Percentiles rank a stretch among this genome's conserved stretches.
phyloP scores from a whole-genome alignment of 64 coral and sea anemone species.

The Acropora yongei region DNA sequence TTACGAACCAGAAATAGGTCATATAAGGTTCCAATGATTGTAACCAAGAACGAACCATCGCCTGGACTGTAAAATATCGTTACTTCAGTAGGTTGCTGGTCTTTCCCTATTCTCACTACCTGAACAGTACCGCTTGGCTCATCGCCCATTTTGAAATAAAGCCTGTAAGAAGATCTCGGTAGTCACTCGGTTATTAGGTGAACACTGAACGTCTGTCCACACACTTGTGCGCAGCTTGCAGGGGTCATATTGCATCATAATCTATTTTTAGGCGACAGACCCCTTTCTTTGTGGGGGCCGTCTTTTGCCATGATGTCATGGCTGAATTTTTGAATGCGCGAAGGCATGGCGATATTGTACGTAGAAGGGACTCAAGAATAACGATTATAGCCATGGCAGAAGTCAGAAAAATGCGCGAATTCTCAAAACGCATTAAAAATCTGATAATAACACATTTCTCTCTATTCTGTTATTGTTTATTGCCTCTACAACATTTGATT shows the following conservation, averaged over 20 bases:
- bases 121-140: too few species aligned
- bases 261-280: not conserved
- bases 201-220: fast-evolving
- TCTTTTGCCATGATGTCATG: not conserved
- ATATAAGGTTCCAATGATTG: too few species aligned
- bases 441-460: too few species aligned
- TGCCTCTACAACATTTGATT: too few species aligned
- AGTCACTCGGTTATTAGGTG: not conserved
- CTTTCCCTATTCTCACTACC: not conserved
- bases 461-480: too few species aligned
- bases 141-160: not conserved
- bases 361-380: too few species aligned
- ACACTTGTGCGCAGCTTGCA: not conserved
- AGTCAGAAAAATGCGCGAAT: too few species aligned
- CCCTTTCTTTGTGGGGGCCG: not conserved
- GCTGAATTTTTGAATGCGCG: too few species aligned
- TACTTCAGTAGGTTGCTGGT: too few species aligned
- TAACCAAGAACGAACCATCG: not conserved
- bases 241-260: not conserved
- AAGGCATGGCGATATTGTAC: too few species aligned
- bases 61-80: not conserved
- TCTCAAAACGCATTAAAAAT: too few species aligned
- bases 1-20: not conserved
- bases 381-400: too few species aligned
- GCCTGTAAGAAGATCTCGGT: not conserved